Evolutionary conservation across 2,888 invertebrate genomes (phyloP), one percentile per base, ranked within the genome.

Genomic region (Calameuta filiformis): DNA sequence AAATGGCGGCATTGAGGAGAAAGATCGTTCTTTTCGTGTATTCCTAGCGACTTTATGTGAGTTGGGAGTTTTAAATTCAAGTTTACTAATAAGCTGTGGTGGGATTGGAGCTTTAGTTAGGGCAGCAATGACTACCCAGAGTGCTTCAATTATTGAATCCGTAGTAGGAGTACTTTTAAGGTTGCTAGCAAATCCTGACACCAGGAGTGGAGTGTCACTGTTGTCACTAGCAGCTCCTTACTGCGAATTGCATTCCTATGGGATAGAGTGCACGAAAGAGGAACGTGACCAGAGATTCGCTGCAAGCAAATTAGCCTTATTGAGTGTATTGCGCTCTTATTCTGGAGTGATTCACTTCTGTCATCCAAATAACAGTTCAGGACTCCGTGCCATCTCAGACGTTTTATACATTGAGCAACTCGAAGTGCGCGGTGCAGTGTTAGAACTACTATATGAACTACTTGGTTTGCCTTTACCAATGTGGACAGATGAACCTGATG

Each of bases 401-500:
- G 95, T 95, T 77, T 92, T 98, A 71, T 96, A 97, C 91, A 94
- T 98, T 86, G 97, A 97, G 85, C 96, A 98, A 90, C 92, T 96
- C 84, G 98, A 98, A 94, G 97, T 98, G 87, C 94, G 98, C 91
- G 98, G 97, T 94, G 97, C 97, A 76, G 96, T 98, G 87, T 92
- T 99, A 91, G 98, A 98, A 92, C 93, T 98, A 81, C 93, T 99
- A 73, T 98, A 97, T 90, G 98, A 98, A 91, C 92, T 99, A 79
- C 94, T 98, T 85, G 96, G 97, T 79, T 92, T 98, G 83, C 96
- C 96, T 73, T 95, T 97, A 90, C 98, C 98, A 0, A 96, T 96
- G 87, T 98, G 98, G 98, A 97, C 98, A 1, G 97, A 97, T 87
- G 98, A 98, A 91, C 96, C 98, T 85, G 95, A 96, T 73, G 96